phyloP scores from a whole-genome alignment of 2,888 invertebrate species.

The Malthinus flaveolus region DNA sequence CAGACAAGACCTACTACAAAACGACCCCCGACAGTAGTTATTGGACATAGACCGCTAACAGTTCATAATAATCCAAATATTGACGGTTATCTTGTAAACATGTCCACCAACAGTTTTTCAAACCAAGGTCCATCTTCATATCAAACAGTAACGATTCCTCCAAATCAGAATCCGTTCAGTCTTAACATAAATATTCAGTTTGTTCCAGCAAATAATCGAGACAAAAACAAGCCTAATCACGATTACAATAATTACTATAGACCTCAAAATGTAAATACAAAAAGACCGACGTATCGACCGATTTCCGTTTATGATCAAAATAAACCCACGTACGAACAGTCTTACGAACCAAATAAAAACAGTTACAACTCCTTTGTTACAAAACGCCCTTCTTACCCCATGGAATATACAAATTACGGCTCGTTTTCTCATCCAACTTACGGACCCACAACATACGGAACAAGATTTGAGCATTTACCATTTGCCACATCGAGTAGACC shows the following conservation, averaged over 20 bases:
- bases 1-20: slow-evolving; percentile 5
- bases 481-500: slow-evolving; percentile 21
- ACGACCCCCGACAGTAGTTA: slow-evolving; percentile 15
- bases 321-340: slow-evolving; percentile 12
- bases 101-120: slow-evolving; percentile 22
- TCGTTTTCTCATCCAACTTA: neutral
- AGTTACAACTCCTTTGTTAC: neutral
- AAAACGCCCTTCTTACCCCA: slow-evolving; percentile 2
- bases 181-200: slow-evolving; percentile 40
- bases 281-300: neutral
- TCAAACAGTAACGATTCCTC: neutral
- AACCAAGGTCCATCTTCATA: neutral
- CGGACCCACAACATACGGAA: slow-evolving; percentile 7
- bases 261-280: slow-evolving; percentile 11
- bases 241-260: slow-evolving; percentile 6
- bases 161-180: slow-evolving; percentile 23
- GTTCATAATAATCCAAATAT: neutral
- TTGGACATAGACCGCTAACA: slow-evolving; percentile 17
- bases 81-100: slow-evolving; percentile 13
- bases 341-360: neutral
- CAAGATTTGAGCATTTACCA: slow-evolving; percentile 15
- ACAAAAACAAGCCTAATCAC: slow-evolving; percentile 10
- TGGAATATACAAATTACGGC: neutral
- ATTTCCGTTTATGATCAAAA: slow-evolving; percentile 6
- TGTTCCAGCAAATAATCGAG: slow-evolving; percentile 20